Evolutionary conservation across 1,140 invertebrate species (phyloP).

Genomic region (Conus ventricosus): DNA sequence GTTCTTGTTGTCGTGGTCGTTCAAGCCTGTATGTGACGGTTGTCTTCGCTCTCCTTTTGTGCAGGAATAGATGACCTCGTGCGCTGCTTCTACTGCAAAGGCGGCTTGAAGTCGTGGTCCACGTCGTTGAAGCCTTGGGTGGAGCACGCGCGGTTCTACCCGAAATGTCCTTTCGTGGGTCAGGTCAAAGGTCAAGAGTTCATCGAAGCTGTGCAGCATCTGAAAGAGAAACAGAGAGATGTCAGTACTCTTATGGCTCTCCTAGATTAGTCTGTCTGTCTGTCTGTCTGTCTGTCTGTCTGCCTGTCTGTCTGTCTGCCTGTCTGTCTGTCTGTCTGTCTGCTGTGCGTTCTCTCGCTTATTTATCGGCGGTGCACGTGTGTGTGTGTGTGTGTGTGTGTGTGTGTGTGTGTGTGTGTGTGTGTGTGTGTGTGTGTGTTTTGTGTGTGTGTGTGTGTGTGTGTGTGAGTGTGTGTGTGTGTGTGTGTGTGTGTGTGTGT

Average conservation of each 20-base stretch:
- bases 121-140: constrained; percentile 82
- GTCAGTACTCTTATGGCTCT: neutral
- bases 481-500: neutral
- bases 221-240: neutral
- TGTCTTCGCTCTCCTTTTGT: neutral
- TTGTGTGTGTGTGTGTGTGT: constrained; percentile 3
- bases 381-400: no score
- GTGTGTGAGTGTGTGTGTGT: neutral
- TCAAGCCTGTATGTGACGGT: no score
- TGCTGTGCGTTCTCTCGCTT: neutral
- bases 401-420: neutral
- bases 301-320: neutral
- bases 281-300: neutral
- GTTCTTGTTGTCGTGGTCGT: no score
- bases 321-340: neutral
- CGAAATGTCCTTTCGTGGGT: constrained; percentile 84
- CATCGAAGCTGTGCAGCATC: constrained; percentile 75
- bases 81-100: constrained; percentile 88
- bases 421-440: neutral
- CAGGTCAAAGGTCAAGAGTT: constrained; percentile 86
- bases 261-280: neutral
- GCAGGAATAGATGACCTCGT: constrained; percentile 83
- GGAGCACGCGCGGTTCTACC: constrained; percentile 80
- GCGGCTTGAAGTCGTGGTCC: constrained; percentile 84
- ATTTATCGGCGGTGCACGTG: neutral